Evolutionary conservation across 2,888 invertebrate genomes (phyloP), one percentile per base, ranked within the genome.

Genomic region (Eurois occulta): DNA sequence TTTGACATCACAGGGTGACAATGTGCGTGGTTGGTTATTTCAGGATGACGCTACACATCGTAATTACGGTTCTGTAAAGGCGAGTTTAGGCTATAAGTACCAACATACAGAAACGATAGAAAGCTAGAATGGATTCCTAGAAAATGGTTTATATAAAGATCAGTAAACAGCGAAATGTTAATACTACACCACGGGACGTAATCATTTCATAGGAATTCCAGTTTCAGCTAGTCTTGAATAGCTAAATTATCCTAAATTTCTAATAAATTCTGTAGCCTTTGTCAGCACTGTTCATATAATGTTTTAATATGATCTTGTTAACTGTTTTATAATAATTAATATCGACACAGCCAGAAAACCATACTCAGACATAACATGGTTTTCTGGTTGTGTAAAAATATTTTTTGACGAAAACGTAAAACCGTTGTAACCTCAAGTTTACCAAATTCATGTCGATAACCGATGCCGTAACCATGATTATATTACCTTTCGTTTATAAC

Each of bases 1-100:
- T 77, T 79, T 86, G 55, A 73, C 71, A 71, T 52, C 73, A 70
- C 72, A 43, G 28, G 62, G 67, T 81, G 75, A 64, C 68, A 79
- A 77, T 79, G 55, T 52, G 46, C 68, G 58, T 52, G 62, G 78
- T 76, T 66, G 46, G 76, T 74, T 80, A 80, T 86, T 80, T 72
- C 60, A 62, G 72, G 43, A 69, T 76, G 38, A 74, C 67, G 68
- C 67, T 66, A 65, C 72, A 72, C 60, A 72, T 76, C 24, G 64
- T 70, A 85, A 83, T 85, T 80, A 78, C 78, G 52, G 18, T 66
- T 75, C 24, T 28, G 21, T 77, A 67, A 72, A 60, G 60, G 78
- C n/a, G 13, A 28, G 65, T 77, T 66, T 52, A 13, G 13, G 43
- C 21, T 28, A 41, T 18, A n/a, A n/a, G n/a, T n/a, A 32, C 18